These are phyloP conservation scores for Rhinopomastus cyanomelas DNA, from an alignment of 2,113 vertebrate genomes.

Conservation along the genomic window DNA sequence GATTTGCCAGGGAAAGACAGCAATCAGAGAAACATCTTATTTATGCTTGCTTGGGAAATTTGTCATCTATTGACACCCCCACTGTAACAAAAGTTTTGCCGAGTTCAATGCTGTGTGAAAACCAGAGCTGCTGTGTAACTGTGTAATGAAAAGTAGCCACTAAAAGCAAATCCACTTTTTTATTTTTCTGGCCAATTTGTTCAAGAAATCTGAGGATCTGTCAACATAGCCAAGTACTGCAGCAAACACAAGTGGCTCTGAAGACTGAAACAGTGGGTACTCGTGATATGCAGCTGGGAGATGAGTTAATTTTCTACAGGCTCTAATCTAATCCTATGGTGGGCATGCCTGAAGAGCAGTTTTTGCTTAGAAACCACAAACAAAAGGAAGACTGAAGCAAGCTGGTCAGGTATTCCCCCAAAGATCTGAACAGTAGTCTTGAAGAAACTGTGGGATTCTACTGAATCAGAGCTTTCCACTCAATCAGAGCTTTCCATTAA, in stretches of 20 bases:
- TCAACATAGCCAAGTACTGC: not conserved
- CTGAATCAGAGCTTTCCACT: not conserved
- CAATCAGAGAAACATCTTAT: not conserved
- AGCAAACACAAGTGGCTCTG: not conserved
- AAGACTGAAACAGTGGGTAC: not conserved
- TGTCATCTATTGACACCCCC: not conserved
- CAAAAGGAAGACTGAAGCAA: not conserved
- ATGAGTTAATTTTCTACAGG: not conserved
- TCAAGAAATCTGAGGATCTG: not conserved
- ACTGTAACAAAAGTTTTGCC: not conserved
- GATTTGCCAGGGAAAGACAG: not conserved
- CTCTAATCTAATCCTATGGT: not conserved
- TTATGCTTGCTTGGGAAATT: not conserved
- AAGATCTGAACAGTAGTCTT: not conserved
- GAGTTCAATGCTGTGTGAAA: not conserved
- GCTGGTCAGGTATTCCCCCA: not conserved
- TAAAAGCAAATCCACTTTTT: not conserved
- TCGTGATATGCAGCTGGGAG: not conserved
- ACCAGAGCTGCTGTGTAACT: not conserved
- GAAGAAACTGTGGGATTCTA: not conserved
- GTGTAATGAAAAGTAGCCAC: not conserved
- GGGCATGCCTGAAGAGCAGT: not conserved
- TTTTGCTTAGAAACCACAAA: not conserved
- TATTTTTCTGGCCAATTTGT: not conserved
- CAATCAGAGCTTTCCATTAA: not conserved